A percentile compares a stretch with the other conserved stretches of the same genome.
Evolutionary conservation across 1,140 invertebrate species (phyloP).

Genomic region (Drosophila serrata): DNA sequence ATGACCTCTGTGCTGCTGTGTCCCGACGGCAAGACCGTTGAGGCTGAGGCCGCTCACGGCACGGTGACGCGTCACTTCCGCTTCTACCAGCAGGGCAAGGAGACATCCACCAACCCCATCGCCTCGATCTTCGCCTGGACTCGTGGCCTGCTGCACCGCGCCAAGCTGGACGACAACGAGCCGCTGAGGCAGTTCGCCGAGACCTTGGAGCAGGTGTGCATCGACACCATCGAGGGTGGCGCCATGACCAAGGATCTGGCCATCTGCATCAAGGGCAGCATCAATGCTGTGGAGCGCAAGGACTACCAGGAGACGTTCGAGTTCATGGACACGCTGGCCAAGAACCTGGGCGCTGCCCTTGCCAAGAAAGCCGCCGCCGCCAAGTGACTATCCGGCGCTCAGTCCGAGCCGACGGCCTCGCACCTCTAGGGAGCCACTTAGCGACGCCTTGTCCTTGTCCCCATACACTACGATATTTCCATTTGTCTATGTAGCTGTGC

Average conservation of each 20-base stretch:
- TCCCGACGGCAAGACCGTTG: conserved; percentile 98
- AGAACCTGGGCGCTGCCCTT: conserved; percentile 93
- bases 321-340: conserved; percentile 98
- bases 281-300: conserved; percentile 91
- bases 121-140: conserved; percentile 99
- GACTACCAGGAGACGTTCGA: conserved; percentile 99
- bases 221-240: conserved; percentile 97
- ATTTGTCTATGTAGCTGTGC: conserved; percentile 36
- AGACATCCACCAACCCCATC: conserved; percentile 99
- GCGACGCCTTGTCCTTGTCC: conserved; percentile 33
- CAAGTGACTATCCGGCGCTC: conserved; percentile 53
- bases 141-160: conserved; percentile 95
- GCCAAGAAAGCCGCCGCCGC: conserved; percentile 40
- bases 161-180: conserved; percentile 95
- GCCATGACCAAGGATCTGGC: conserved; percentile 99
- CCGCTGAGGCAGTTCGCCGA: conserved; percentile 92
- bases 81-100: conserved; percentile 97
- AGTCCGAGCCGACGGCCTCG: conserved; percentile 47
- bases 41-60: conserved; percentile 98
- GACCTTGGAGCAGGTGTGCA: conserved; percentile 95
- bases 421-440: conserved; percentile 56
- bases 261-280: conserved; percentile 98
- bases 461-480: conserved; percentile 31
- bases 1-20: conserved; percentile 98
- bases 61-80: conserved; percentile 98